Evolutionary conservation across 2,888 invertebrate species (phyloP).

Genomic region (Macroteleia sp.): DNA sequence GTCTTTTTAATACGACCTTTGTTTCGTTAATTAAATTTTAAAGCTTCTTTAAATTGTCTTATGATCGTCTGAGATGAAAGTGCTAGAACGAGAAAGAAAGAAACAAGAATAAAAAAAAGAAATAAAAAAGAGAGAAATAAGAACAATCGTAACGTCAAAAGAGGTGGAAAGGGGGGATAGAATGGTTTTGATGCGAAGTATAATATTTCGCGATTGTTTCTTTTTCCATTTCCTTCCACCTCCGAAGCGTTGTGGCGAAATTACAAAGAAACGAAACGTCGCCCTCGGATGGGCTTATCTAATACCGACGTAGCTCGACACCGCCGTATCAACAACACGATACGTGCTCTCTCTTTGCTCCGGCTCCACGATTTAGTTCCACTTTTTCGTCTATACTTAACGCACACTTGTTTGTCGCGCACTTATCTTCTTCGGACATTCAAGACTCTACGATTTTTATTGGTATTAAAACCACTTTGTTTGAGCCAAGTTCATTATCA

Average conservation of each 20-base stretch:
- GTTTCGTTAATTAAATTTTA: slow-evolving; percentile 2
- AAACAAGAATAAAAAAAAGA: too few relatives aligned
- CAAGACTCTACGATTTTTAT: slow-evolving; percentile 1
- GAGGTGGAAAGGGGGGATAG: slow-evolving; percentile 6
- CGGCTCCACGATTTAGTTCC: slow-evolving; percentile 77
- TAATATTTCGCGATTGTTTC: slow-evolving; percentile 49
- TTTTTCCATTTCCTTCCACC: slow-evolving; percentile 49
- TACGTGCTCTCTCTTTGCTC: slow-evolving; percentile 74
- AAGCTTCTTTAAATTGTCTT: background rate
- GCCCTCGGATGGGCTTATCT: slow-evolving; percentile 75
- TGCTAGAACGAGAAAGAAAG: too few relatives aligned
- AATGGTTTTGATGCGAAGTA: slow-evolving; percentile 22
- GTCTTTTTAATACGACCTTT: background rate
- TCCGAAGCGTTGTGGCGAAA: slow-evolving; percentile 36
- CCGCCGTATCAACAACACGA: slow-evolving; percentile 70
- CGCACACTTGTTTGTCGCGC: too few relatives aligned
- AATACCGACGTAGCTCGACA: slow-evolving; percentile 76
- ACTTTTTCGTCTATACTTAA: slow-evolving; percentile 78
- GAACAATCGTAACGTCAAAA: background rate
- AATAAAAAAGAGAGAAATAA: background rate
- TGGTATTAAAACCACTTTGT: slow-evolving; percentile 15
- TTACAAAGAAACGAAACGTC: slow-evolving; percentile 53
- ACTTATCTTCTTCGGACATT: too few relatives aligned
- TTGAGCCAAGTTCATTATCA: slow-evolving; percentile 26
- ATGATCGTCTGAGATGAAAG: background rate